A percentile compares a stretch with the other conserved stretches of the same genome.
phyloP scores from a whole-genome alignment of 2,797 vertebrate species.

The Sylvilagus floridanus region DNA sequence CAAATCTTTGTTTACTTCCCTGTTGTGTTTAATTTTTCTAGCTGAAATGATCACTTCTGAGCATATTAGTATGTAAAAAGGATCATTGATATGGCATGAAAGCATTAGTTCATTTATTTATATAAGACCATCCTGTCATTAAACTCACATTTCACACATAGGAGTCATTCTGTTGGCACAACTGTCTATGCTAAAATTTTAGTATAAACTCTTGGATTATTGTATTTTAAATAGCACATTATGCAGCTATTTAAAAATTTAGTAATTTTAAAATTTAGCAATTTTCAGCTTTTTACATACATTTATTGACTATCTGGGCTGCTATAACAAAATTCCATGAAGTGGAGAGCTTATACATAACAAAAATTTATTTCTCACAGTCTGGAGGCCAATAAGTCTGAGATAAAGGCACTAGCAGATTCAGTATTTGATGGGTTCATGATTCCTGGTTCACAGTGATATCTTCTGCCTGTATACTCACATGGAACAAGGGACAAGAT shows the following conservation, averaged over 20 bases:
- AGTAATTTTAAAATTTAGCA: conserved; percentile 23
- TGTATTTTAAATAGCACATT: conserved; percentile 25
- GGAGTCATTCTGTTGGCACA: conserved; percentile 42
- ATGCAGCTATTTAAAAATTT: not conserved
- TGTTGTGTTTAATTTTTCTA: conserved; percentile 57
- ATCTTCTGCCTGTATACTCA: not conserved
- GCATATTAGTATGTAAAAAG: conserved; percentile 16
- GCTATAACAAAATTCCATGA: not conserved
- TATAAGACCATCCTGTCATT: conserved; percentile 32
- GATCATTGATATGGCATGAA: not conserved
- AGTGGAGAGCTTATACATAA: not conserved
- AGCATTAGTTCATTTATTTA: conserved; percentile 65
- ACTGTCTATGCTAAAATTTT: conserved; percentile 49
- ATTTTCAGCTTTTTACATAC: not conserved
- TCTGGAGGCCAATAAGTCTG: not conserved
- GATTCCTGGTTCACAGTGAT: not conserved
- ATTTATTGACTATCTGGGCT: not conserved
- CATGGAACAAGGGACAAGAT: not conserved
- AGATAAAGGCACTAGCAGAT: not conserved
- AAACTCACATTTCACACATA: conserved; percentile 21
- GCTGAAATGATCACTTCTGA: conserved; percentile 14
- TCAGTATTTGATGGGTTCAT: accelerated
- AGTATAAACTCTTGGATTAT: conserved; percentile 3
- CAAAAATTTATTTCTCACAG: not conserved
- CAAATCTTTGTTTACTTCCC: conserved; percentile 52